These are phyloP conservation scores for Chlorops oryzae DNA, from an alignment of 1,140 invertebrate genomes.

Conservation along the genomic window DNA sequence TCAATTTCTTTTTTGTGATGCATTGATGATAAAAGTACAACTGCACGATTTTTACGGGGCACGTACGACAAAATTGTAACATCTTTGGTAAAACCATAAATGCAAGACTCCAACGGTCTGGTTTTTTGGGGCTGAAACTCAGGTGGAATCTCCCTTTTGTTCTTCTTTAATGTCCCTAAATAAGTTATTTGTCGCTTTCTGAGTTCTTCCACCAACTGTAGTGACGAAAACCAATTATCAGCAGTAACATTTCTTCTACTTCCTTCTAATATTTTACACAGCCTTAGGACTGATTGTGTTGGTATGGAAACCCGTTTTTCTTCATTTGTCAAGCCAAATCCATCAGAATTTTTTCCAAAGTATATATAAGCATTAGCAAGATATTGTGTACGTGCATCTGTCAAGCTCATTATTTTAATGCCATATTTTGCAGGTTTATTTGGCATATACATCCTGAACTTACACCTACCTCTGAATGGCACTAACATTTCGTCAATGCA, in stretches of 20 bases:
- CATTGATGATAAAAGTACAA: constrained; percentile 22
- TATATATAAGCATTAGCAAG: constrained; percentile 27
- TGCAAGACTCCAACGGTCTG: too few species aligned
- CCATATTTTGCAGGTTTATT: constrained; percentile 50
- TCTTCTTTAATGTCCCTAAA: constrained; percentile 49
- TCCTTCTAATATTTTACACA: constrained; percentile 29
- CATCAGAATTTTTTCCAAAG: constrained; percentile 25
- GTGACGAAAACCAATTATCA: constrained; percentile 47
- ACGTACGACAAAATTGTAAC: constrained; percentile 23
- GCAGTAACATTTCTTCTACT: constrained; percentile 38
- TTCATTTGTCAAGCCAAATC: constrained; percentile 18
- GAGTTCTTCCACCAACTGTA: constrained; percentile 35
- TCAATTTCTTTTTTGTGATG: constrained; percentile 21
- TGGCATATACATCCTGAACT: constrained; percentile 48
- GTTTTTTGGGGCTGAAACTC: too few species aligned
- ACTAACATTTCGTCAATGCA: constrained; percentile 48
- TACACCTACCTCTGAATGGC: constrained; percentile 40
- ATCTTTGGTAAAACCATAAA: constrained; percentile 26
- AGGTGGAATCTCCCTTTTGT: constrained; percentile 48
- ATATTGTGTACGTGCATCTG: constrained; percentile 32
- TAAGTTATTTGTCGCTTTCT: constrained; percentile 36
- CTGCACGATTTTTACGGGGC: constrained; percentile 9
- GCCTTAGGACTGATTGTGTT: too few species aligned
- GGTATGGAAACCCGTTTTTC: constrained; percentile 25
- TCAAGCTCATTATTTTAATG: constrained; percentile 40